Percentiles rank a stretch among this genome's conserved stretches.
phyloP scores from a whole-genome alignment of 2,888 invertebrate genomes.

The Romanomermis culicivorax region DNA sequence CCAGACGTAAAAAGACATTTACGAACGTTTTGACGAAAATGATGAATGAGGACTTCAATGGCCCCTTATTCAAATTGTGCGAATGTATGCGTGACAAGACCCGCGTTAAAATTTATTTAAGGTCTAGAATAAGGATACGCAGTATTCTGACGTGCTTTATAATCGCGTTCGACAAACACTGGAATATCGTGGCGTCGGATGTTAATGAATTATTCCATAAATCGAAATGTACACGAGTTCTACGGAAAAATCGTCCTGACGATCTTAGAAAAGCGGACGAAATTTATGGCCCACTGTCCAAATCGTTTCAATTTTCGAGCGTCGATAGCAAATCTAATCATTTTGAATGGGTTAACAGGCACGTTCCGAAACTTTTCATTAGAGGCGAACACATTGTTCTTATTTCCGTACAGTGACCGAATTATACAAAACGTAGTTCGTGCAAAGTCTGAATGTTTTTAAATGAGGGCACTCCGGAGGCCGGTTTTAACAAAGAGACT shows the following conservation, averaged over 20 bases:
- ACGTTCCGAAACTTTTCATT: conserved; percentile 1
- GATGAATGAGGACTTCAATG: background rate
- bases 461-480: too few relatives aligned
- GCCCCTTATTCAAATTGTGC: background rate
- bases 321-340: background rate
- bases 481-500: too few relatives aligned
- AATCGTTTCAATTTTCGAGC: background rate
- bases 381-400: background rate
- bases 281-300: background rate
- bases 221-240: conserved; percentile 6
- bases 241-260: background rate
- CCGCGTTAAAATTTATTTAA: conserved; percentile 9
- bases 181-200: conserved; percentile 46
- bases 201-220: conserved; percentile 15
- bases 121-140: conserved; percentile 19
- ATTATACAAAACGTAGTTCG: too few relatives aligned
- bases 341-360: background rate
- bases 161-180: conserved; percentile 73
- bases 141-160: conserved; percentile 40
- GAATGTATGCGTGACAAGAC: background rate
- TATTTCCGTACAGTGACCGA: too few relatives aligned
- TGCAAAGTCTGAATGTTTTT: too few relatives aligned
- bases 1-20: too few relatives aligned
- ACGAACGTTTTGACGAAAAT: conserved; percentile 2
- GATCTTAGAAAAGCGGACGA: background rate